Base-by-base conservation (phyloP, 2,888 invertebrate genomes). In the Thera obeliscata region DNA sequence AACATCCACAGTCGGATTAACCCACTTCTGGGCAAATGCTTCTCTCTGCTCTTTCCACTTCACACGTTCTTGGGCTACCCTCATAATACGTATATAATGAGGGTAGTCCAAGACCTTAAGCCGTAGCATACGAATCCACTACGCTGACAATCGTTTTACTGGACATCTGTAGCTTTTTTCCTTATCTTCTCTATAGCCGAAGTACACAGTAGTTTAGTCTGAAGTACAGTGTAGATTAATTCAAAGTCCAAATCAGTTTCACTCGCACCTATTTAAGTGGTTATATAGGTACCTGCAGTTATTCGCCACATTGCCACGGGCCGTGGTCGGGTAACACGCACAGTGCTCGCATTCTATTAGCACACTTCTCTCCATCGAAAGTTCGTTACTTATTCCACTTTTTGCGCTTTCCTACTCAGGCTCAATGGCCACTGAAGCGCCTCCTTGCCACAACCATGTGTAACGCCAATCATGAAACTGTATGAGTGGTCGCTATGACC, bases 321-420 rank as follows among this genome's bases (percentile, higher is more conserved):
- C 74, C 73, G 74, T 66, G 73, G 75, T 61, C 74, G 77, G 71
- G 68, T 75, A 52, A 73, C 87, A 85, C 84, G 83, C 86, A 88
- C 84, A 74, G 67, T 77, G 70, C 77, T 75, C 79, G 84, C 84
- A 87, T 87, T 84, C 86, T 84, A 84, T 85, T 90, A 85, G 86
- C 90, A 89, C 86, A 89, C 83, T 89, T 89, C 83, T 86, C 81
- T 80, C 69, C 74, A 90, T 86, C 87, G 90, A 91, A 90, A 90
- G 90, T 90, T 85, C 79, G 79, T 89, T 87, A 84, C 78, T 82
- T 85, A 88, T 90, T 88, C 86, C 80, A 84, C 79, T 87, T 87
- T 87, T 89, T 89, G 84, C 82, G 81, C 83, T 86, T 86, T 86
- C 81, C 81, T 85, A 76, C 76, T 77, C 67, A 79, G 58, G 61